Evolutionary conservation across 1,140 invertebrate species (phyloP), one percentile per base, ranked within the genome.

Genomic region (Anoplophora glabripennis): DNA sequence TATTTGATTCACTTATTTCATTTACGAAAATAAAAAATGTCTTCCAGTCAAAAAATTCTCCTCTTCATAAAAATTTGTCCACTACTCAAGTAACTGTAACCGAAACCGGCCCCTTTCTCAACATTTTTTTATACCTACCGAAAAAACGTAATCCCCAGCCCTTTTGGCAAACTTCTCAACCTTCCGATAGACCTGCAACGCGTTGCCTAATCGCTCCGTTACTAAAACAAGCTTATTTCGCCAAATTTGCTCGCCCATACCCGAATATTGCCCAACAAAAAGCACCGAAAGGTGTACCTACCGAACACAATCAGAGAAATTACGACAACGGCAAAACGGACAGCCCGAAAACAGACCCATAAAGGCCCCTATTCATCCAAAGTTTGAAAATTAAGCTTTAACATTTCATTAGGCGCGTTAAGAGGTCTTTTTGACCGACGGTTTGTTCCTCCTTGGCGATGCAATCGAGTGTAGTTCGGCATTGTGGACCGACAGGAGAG

Each of bases 141-240:
- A 28, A 28, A 28, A 28, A 28, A 5, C 5, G 5, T 28, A 28
- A 28, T 28, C 21, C 21, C 21, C 5, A 5, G 5, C 5, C 21
- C 21, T 28, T 28, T 28, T 28, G 21, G 21, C 21, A 28, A 28
- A 5, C 21, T 28, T 28, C 21, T 5, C 21, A 28, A 5, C 21
- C 21, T 3, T 28, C 5, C 21, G 3, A 28, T 28, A 28, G 21
- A 28, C 21, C 21, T 28, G 21, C 21, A 28, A 28, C 21, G 5
- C 21, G 21, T 28, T 5, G 21, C 5, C 44, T 54, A 54, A 54
- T 54, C 41, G n/a, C 52, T 44, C 44, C 52, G 12, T 44, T 17
- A 11, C 37, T 52, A 52, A 54, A 54, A 54, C 52, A 54, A 41
- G 52, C 40, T 54, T 54, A 54, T 54, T 54, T 54, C 52, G 35